A percentile compares a stretch with the other conserved stretches of the same genome.
These are phyloP conservation scores for Diploptera punctata DNA, from an alignment of 2,888 invertebrate species.

Conservation along the genomic window DNA sequence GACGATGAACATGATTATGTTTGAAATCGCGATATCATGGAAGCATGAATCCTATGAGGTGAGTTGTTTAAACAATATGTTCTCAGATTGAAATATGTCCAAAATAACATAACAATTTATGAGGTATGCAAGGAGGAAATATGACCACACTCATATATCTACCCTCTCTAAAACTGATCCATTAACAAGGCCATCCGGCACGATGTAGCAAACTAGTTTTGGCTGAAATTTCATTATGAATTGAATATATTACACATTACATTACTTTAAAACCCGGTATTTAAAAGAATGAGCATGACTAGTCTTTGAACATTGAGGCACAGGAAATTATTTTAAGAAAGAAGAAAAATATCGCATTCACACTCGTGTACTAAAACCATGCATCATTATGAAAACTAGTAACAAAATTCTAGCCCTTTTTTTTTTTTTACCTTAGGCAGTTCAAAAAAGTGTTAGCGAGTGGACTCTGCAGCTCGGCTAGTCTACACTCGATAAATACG, in stretches of 20 bases:
- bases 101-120: too few species aligned
- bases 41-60: too few species aligned
- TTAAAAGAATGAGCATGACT: conserved; percentile 26
- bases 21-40: too few species aligned
- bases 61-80: too few species aligned
- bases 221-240: conserved; percentile 10
- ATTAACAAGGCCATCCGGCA: not conserved
- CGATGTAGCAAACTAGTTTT: not conserved
- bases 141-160: too few species aligned
- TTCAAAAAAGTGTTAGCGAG: conserved; percentile 17
- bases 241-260: not conserved
- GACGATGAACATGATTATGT: too few species aligned
- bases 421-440: conserved; percentile 27
- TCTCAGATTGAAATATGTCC: too few species aligned
- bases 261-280: not conserved
- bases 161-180: too few species aligned
- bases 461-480: conserved; percentile 7
- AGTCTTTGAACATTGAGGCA: conserved; percentile 27
- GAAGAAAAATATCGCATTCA: conserved; percentile 10
- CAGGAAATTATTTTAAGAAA: conserved; percentile 16
- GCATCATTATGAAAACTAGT: conserved; percentile 27
- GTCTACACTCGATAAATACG: conserved; percentile 22
- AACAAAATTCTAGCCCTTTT: conserved; percentile 27
- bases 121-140: too few species aligned
- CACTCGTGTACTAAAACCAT: conserved; percentile 14